These are phyloP conservation scores for Lordiphosa mommai DNA, from an alignment of 1,140 invertebrate species.

Conservation along the genomic window DNA sequence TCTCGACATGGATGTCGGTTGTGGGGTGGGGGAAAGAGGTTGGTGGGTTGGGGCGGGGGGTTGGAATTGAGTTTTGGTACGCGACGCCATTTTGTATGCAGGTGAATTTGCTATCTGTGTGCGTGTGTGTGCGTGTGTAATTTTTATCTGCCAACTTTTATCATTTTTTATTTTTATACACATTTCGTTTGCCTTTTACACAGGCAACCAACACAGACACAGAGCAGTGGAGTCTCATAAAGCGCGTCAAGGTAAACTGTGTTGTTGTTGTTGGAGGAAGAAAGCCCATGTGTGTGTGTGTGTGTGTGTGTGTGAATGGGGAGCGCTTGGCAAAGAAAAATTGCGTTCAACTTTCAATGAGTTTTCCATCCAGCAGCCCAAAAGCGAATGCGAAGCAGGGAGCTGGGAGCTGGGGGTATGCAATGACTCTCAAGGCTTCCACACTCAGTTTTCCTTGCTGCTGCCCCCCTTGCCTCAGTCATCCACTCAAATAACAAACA, in stretches of 20 bases:
- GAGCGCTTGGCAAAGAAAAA: conserved; percentile 51
- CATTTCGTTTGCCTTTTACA: conserved; percentile 54
- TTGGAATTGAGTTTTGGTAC: conserved; percentile 50
- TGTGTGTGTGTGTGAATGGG: conserved; percentile 22
- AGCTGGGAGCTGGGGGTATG: not conserved
- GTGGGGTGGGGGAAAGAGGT: not conserved
- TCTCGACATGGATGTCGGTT: conserved; percentile 45
- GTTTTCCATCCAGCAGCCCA: conserved; percentile 51
- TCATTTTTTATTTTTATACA: conserved; percentile 74
- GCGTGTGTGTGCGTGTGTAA: conserved; percentile 48
- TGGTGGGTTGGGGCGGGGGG: conserved; percentile 6
- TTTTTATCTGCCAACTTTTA: conserved; percentile 77
- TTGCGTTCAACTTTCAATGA: conserved; percentile 71
- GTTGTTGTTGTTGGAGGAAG: not conserved
- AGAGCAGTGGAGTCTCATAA: conserved; percentile 8
- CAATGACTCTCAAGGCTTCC: conserved; percentile 39
- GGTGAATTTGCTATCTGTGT: conserved; percentile 38
- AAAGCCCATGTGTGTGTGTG: not conserved
- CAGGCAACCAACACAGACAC: not conserved
- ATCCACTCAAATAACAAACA: conserved; percentile 22
- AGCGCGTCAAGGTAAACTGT: conserved; percentile 59
- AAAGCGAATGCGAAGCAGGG: conserved; percentile 22
- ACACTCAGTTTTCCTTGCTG: not conserved
- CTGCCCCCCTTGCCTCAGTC: not conserved
- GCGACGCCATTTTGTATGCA: conserved; percentile 69